Base-by-base conservation (phyloP, 1,140 invertebrate genomes). In the Drosophila hydei region DNA sequence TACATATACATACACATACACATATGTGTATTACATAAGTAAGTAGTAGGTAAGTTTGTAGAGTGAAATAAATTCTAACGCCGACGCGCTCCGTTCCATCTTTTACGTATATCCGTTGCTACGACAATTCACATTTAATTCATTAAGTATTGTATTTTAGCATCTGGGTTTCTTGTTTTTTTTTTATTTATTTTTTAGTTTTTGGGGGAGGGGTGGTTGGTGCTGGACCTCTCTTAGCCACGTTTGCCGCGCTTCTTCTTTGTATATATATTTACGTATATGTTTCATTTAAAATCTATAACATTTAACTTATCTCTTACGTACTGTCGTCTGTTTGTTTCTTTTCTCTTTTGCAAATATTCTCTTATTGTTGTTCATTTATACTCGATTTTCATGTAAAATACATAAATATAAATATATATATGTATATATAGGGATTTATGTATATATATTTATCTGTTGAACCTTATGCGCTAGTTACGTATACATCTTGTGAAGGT, bases 401-500 rank as follows among this genome's bases (percentile, higher is more conserved):
- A 72, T 70, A 77, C 72, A 84, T 73, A 85, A 76, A 85, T 79
- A 85, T 75, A 84, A 69, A 85, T 80, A 79, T 85, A 85, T 79
- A 65, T 74, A 59, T 61, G 33, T 77, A 77, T 72, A 45, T 76
- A 64, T 76, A 60, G 65, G 43, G 69, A 58, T 76, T 50, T 63
- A 27, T 43, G 18, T 64, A 47, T 45, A 62, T 36, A 23, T 48
- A 67, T 72, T 58, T 64, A 59, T 62, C 58, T 76, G 72, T 85
- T 75, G 75, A 85, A 87, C 69, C 88, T 90, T 90, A 90, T 19
- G 47, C 43, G 42, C 89, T 90, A 91, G 18, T 90, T 90, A 90
- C 89, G 89, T 90, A 90, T 90, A 90, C 89, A 91, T 90, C 77
- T 76, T 83, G 71, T 89, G 81, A 79, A 87, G 89, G 84, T 76